phyloP scores from a whole-genome alignment of 2,113 vertebrate species.

The Calyptomena viridis region DNA sequence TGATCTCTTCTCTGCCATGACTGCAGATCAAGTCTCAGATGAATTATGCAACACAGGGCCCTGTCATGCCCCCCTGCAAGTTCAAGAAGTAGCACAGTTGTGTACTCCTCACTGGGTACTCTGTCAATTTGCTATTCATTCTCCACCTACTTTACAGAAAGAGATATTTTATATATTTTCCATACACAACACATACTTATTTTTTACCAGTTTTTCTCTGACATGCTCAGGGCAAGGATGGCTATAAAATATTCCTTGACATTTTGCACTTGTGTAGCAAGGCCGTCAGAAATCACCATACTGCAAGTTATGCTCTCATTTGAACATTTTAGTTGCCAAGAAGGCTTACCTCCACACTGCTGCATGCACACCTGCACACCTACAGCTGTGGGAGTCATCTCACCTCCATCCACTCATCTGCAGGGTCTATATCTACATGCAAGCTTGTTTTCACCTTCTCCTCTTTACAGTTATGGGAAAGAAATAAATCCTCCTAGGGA shows the following conservation, averaged over 20 bases:
- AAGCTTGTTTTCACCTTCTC: background rate
- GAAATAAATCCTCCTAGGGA: conserved; percentile 7
- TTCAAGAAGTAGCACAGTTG: background rate
- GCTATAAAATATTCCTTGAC: background rate
- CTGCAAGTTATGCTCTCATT: background rate
- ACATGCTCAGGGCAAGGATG: background rate
- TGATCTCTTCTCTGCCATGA: conserved; percentile 15
- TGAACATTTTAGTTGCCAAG: background rate
- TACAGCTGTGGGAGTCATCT: background rate
- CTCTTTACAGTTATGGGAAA: background rate
- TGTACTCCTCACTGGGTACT: background rate
- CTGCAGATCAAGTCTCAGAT: conserved; percentile 30
- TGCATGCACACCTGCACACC: background rate
- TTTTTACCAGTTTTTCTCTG: background rate
- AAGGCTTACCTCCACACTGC: background rate
- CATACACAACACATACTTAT: background rate
- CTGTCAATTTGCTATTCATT: background rate
- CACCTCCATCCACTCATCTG: background rate
- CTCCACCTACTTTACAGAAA: background rate
- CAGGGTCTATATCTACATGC: background rate
- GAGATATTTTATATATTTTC: background rate
- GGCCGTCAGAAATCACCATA: background rate
- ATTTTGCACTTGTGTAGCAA: background rate
- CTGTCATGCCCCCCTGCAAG: background rate
- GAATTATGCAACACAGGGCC: conserved; percentile 49